Percentiles rank a stretch among this genome's conserved stretches.
Conservation (phyloP, 2,888 invertebrate species). For the Diplolepis rosae region DNA sequence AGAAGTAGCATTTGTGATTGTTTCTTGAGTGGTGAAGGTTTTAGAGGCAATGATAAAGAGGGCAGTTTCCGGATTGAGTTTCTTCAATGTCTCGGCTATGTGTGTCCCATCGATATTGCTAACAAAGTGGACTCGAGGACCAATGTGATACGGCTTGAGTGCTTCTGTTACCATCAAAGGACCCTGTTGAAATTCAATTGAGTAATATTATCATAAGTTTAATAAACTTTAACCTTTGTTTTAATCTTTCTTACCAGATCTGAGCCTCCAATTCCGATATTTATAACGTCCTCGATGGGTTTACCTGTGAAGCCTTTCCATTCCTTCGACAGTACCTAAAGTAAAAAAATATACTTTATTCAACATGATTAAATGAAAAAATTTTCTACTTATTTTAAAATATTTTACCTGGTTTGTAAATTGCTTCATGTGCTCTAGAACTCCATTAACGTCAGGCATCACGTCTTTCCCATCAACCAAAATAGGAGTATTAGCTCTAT, state of each 20-base stretch:
- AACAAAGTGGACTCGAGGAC: conserved; percentile 94
- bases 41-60: conserved; percentile 99
- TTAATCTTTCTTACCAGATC: conserved; percentile 81
- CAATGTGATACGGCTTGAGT: conserved; percentile 90
- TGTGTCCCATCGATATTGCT: conserved; percentile 99
- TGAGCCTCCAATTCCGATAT: conserved; percentile 99
- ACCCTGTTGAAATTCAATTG: conserved; percentile 77
- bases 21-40: conserved; percentile 99
- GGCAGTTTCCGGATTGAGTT: conserved; percentile 92
- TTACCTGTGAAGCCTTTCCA: conserved; percentile 84
- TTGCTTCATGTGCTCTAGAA: conserved; percentile 94
- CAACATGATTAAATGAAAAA: not conserved
- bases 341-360: conserved; percentile 29
- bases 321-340: conserved; percentile 65
- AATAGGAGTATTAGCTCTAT: conserved; percentile 86
- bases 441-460: conserved; percentile 93
- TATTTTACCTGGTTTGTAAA: conserved; percentile 85
- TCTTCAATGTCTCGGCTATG: conserved; percentile 92
- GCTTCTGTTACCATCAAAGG: conserved; percentile 99
- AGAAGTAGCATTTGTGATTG: conserved; percentile 98
- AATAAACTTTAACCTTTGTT: not conserved
- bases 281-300: conserved; percentile 96
- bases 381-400: conserved; percentile 2
- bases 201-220: not conserved
- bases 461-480: conserved; percentile 91